Evolutionary conservation across 2,797 vertebrate genomes (phyloP).

Genomic region (Siniperca scherzeri): DNA sequence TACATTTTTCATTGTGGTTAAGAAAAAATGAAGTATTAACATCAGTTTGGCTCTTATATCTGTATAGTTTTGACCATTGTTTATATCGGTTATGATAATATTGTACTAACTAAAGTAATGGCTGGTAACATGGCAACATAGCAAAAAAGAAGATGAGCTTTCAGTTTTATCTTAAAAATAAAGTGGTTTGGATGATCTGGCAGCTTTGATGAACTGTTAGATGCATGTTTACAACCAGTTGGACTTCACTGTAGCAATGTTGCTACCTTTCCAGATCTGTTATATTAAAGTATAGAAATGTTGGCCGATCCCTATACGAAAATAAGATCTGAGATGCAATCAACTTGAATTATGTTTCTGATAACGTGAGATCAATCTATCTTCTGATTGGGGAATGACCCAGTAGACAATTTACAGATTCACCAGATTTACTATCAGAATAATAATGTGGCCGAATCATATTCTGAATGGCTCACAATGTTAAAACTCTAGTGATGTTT

Average conservation of each 20-base stretch:
- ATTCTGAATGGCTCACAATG: background rate
- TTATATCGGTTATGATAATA: too few species aligned
- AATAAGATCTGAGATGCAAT: background rate
- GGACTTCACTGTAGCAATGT: background rate
- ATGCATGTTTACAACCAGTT: background rate
- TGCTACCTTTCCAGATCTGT: background rate
- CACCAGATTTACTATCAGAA: background rate
- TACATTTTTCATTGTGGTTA: background rate
- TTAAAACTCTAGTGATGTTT: slow-evolving; percentile 1
- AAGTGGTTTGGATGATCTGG: background rate
- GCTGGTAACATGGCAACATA: background rate
- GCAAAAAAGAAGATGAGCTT: background rate
- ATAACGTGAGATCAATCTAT: background rate
- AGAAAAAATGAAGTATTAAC: background rate
- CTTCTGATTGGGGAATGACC: background rate
- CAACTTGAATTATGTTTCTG: background rate
- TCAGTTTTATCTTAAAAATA: too few species aligned
- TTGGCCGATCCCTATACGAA: accelerated
- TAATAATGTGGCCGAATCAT: background rate
- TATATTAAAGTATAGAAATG: background rate
- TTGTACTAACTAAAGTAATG: background rate
- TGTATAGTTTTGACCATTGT: background rate
- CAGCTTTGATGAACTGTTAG: background rate
- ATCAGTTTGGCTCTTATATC: background rate
- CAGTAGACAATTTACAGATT: background rate